Evolutionary conservation across 2,888 invertebrate genomes (phyloP), one percentile per base, ranked within the genome.

Genomic region (Bombyx huttoni): DNA sequence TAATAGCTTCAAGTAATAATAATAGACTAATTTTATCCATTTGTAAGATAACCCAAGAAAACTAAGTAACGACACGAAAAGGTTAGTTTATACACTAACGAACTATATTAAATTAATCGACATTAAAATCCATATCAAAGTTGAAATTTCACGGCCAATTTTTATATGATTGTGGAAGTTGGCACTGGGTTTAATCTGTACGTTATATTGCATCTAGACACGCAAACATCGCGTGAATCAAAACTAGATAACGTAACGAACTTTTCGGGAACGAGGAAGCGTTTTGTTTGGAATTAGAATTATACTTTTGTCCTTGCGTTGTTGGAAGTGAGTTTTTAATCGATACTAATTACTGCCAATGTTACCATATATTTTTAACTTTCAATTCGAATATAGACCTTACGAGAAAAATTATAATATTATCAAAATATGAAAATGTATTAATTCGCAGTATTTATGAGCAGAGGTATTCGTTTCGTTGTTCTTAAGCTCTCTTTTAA

Each of bases 111-210:
- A 80, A 77, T 71, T 72, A 64, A 65, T 65, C 65, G 70, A 73
- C 65, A 66, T 70, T 68, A 72, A 70, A 40, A 69, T 62, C 75
- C 75, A 75, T 72, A 71, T 65, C 77, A 68, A 80, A 84, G 75
- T 74, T 62, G 68, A 81, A 82, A 86, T 88, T 88, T 87, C 85
- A 88, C 78, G 86, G 86, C 68, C 81, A 82, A 84, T 87, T 86
- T 85, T 85, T 82, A 74, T 75, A 77, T 81, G 75, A 80, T 79
- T 78, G 77, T 80, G 75, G 80, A 80, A 82, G 78, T 84, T 80
- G 74, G 81, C 78, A 75, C 78, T 79, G 79, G 5, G 74, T 82
- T 83, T 84, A 84, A 86, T 82, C 80, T 83, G 75, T 81, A 78
- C 70, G 63, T 73, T 77, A 78, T 78, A 86, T 72, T 77, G 76